Base-by-base conservation (phyloP, 1,140 invertebrate species). In the Nasonia giraulti region DNA sequence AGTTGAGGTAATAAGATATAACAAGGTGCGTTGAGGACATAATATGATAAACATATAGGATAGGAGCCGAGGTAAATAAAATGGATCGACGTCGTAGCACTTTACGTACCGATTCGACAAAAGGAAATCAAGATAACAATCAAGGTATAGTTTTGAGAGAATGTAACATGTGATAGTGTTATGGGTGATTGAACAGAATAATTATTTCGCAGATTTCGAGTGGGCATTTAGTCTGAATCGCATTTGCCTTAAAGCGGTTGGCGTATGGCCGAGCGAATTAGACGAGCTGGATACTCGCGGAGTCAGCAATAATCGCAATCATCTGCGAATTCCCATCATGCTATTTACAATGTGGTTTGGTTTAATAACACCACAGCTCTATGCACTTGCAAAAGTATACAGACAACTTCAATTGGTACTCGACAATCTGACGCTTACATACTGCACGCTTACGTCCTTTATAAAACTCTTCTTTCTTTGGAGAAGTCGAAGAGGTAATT, bases 171-270 rank as follows among this genome's bases (percentile, higher is more conserved):
- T 10, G 40, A 44, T 44, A 44, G 6, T 44, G 6, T 7, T 8
- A 44, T 44, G 5, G 40, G 8, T 44, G 40, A 44, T 10, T 44
- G 8, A 44, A 44, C 7, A 0, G 6, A 44, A 44, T 0, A 7
- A 44, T 44, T 44, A 44, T 8, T 44, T 44, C 10, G 40, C 40
- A 73, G 79, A 81, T 37, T 81, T 81, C 17, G 3, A 68, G 0
- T 85, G 79, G 78, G 84, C 84, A 6, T 50, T 85, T 14, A 73
- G 82, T 5, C 50, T 85, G 17, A 85, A 85, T 44, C 78, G 79
- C 12, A n/a, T 77, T 0, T 20, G 33, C 17, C 62, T 85, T 4
- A 12, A 76, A 20, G 10, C 62, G 2, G 62, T 85, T 23, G 84
- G 84, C 20, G 20, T 69, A 0, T 85, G 84, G 84, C 79, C 79